These are phyloP conservation scores for Rhodophaea formosa DNA, from an alignment of 2,888 invertebrate genomes.

Conservation along the genomic window DNA sequence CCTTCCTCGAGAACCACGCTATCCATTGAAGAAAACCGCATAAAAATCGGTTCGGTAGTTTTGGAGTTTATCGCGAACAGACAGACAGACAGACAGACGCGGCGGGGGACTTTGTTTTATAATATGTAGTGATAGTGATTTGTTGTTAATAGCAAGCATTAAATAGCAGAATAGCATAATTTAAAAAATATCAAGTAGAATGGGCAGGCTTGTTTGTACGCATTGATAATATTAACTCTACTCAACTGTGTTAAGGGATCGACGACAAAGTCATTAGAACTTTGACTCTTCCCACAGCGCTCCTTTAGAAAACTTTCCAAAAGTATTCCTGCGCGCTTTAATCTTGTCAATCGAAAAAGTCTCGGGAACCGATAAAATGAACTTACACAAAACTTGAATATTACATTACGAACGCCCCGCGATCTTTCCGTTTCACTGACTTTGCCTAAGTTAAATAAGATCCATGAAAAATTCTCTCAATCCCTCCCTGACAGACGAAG, in stretches of 20 bases:
- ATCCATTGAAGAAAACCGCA: too few species aligned
- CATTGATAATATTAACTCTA: background rate
- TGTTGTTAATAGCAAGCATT: too few species aligned
- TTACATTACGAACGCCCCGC: constrained; percentile 40
- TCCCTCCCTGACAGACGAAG: constrained; percentile 32
- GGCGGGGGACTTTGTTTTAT: too few species aligned
- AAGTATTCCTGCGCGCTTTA: constrained; percentile 12
- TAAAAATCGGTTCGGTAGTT: too few species aligned
- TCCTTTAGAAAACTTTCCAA: constrained; percentile 1
- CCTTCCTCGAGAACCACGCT: too few species aligned
- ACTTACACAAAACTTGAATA: constrained; percentile 32
- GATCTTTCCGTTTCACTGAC: constrained; percentile 42
- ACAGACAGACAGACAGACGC: too few species aligned
- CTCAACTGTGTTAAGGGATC: background rate
- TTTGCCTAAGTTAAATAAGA: constrained; percentile 56
- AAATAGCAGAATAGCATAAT: too few species aligned
- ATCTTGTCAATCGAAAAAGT: constrained; percentile 16
- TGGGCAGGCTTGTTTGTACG: background rate
- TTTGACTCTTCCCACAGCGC: background rate
- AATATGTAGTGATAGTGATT: too few species aligned
- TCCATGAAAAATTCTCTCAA: constrained; percentile 42
- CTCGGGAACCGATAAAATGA: constrained; percentile 18
- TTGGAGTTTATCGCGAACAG: too few species aligned
- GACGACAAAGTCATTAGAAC: constrained; percentile 13
- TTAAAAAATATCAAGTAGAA: background rate